A percentile compares a stretch with the other conserved stretches of the same genome.
Evolutionary conservation across 2,888 invertebrate species (phyloP).

Genomic region (Geotrupes spiniger): DNA sequence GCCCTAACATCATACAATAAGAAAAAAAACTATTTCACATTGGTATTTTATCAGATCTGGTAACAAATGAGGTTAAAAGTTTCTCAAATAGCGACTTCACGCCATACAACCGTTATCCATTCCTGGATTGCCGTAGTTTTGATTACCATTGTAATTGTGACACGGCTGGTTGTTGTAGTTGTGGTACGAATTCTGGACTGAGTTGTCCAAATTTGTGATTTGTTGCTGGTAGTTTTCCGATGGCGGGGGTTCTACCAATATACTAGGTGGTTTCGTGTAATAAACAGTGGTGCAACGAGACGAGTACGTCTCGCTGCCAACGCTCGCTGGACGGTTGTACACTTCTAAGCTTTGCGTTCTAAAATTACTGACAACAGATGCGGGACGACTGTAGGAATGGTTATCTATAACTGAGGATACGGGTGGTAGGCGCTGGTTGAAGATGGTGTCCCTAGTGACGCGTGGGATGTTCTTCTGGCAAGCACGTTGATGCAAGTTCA

Average conservation of each 20-base stretch:
- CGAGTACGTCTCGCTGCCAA: conserved; percentile 32
- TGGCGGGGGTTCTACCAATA: conserved; percentile 54
- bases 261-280: conserved; percentile 43
- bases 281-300: conserved; percentile 29
- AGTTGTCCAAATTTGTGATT: conserved; percentile 55
- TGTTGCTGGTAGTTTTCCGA: conserved; percentile 52
- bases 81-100: conserved; percentile 40
- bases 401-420: conserved; percentile 44
- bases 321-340: conserved; percentile 39
- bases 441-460: conserved; percentile 40
- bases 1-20: too few species aligned
- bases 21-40: conserved; percentile 19
- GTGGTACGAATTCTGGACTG: conserved; percentile 30
- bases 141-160: conserved; percentile 56
- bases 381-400: conserved; percentile 44
- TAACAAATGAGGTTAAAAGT: conserved; percentile 37
- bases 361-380: conserved; percentile 31
- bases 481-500: conserved; percentile 69
- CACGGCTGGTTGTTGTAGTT: conserved; percentile 51
- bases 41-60: conserved; percentile 43
- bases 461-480: conserved; percentile 57
- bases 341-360: conserved; percentile 35
- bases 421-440: conserved; percentile 37
- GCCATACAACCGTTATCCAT: conserved; percentile 65
- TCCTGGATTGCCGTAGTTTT: conserved; percentile 55